Conservation (phyloP, 2,888 invertebrate species). For the Rotaria macrura region DNA sequence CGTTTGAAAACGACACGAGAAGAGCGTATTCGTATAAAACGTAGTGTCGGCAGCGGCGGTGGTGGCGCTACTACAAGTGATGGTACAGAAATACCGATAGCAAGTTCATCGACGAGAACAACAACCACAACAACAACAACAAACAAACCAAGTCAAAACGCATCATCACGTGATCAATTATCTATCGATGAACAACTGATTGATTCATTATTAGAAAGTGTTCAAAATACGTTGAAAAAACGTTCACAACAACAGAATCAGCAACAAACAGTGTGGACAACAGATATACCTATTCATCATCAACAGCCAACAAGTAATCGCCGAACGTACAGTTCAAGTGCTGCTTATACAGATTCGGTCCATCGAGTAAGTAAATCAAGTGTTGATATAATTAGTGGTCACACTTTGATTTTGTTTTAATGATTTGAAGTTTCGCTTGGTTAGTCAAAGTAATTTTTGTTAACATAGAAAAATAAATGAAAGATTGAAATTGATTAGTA, state of each 20-base stretch:
- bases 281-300: background rate
- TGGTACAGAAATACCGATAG: background rate
- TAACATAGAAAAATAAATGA: background rate
- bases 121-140: background rate
- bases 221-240: constrained; percentile 7
- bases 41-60: background rate
- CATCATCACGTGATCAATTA: constrained; percentile 9
- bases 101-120: background rate
- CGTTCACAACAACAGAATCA: constrained; percentile 17
- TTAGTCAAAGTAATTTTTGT: background rate
- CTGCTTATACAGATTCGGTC: constrained; percentile 1
- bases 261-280: background rate
- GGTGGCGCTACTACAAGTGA: background rate
- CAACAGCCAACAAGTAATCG: background rate
- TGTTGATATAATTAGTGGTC: background rate
- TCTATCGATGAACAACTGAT: constrained; percentile 4
- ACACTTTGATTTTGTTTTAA: background rate
- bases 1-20: background rate
- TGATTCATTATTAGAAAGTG: constrained; percentile 18
- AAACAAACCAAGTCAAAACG: background rate
- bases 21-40: constrained; percentile 20
- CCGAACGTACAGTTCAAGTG: constrained; percentile 1
- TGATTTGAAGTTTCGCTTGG: background rate
- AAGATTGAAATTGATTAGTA: background rate
- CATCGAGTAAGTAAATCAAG: background rate